These are phyloP conservation scores for Sinohyriopsis cumingii DNA, from an alignment of 2,888 invertebrate genomes.

Conservation along the genomic window DNA sequence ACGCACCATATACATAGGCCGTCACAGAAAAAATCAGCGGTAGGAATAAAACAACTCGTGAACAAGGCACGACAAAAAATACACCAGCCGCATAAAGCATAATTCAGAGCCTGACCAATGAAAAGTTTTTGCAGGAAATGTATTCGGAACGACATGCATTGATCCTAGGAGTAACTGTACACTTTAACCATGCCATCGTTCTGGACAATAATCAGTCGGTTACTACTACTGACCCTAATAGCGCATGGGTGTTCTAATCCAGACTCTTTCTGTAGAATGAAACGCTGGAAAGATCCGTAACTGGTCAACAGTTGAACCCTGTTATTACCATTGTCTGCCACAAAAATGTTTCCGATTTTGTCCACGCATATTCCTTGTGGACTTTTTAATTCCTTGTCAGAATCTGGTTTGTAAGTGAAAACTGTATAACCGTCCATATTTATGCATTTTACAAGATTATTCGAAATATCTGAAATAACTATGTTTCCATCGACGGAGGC, in stretches of 20 bases:
- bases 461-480: constrained; percentile 53
- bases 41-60: too few species aligned
- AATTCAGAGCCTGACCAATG: too few species aligned
- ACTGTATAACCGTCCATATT: constrained; percentile 40
- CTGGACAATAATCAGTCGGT: constrained; percentile 59
- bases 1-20: too few species aligned
- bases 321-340: constrained; percentile 57
- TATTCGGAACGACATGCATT: background rate
- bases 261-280: constrained; percentile 51
- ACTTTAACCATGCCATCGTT: constrained; percentile 64
- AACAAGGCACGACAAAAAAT: too few species aligned
- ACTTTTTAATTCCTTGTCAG: constrained; percentile 41
- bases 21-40: too few species aligned
- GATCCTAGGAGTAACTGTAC: constrained; percentile 46
- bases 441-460: constrained; percentile 45
- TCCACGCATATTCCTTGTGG: constrained; percentile 60
- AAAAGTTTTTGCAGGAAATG: too few species aligned
- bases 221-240: constrained; percentile 50
- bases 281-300: constrained; percentile 55
- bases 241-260: constrained; percentile 58
- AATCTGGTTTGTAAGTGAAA: constrained; percentile 45
- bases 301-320: constrained; percentile 54
- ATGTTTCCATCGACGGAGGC: constrained; percentile 49
- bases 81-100: too few species aligned
- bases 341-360: constrained; percentile 56